These are phyloP conservation scores for Myotis vivesi DNA, from an alignment of 2,797 vertebrate species.

Conservation along the genomic window DNA sequence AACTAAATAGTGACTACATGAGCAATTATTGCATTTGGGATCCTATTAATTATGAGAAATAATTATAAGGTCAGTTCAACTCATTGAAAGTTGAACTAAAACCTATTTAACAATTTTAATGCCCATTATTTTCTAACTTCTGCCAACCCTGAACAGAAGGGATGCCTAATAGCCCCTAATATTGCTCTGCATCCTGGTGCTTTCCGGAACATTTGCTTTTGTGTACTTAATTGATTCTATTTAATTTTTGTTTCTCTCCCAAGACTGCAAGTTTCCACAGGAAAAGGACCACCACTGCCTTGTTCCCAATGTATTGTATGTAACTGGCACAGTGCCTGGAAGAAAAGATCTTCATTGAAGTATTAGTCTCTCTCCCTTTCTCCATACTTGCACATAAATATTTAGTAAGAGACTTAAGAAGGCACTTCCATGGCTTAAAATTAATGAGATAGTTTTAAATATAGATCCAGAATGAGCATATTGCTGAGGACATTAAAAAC, in stretches of 20 bases:
- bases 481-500: constrained; percentile 42
- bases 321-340: not conserved
- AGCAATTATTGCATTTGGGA: not conserved
- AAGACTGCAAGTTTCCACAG: not conserved
- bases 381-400: not conserved
- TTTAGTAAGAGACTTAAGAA: constrained; percentile 34
- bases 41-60: not conserved
- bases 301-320: not conserved
- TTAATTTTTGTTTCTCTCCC: not conserved
- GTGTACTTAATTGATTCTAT: not conserved
- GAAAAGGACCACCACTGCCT: not conserved
- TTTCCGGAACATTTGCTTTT: not conserved
- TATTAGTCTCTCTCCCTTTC: not conserved
- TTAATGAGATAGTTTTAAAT: constrained; percentile 54
- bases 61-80: not conserved
- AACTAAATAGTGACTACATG: not conserved
- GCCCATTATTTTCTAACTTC: not conserved
- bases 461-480: constrained; percentile 15
- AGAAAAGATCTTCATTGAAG: not conserved
- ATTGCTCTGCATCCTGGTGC: not conserved
- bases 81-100: not conserved
- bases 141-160: not conserved
- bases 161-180: not conserved
- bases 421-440: constrained; percentile 28
- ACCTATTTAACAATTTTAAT: not conserved